phyloP scores from a whole-genome alignment of 1,140 invertebrate genomes.

The Papilio machaon region DNA sequence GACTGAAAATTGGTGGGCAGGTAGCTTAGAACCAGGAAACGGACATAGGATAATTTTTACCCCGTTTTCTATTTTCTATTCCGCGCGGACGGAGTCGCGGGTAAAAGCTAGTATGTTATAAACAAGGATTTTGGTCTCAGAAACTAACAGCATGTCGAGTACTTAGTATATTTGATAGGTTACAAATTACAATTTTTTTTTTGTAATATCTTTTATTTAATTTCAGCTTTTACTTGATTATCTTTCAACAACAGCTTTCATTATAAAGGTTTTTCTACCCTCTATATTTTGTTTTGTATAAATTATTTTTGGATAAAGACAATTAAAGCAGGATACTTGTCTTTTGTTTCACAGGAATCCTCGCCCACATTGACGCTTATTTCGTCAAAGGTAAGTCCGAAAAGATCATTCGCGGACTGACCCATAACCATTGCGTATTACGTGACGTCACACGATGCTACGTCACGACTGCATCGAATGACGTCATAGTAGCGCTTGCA shows the following conservation, averaged over 20 bases:
- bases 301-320: conserved; percentile 46
- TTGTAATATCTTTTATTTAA: not conserved
- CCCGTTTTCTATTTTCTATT: no score
- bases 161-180: no score
- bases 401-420: conserved; percentile 51
- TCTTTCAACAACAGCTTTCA: not conserved
- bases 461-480: conserved; percentile 7
- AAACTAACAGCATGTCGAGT: no score
- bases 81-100: no score
- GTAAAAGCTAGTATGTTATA: no score
- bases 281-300: conserved; percentile 44
- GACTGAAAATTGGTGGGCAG: no score
- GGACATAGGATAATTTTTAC: no score
- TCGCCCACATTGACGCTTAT: conserved; percentile 86
- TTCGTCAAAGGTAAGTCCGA: conserved; percentile 86
- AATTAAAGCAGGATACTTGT: conserved; percentile 77
- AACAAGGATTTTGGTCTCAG: no score
- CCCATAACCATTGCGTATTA: conserved; percentile 11
- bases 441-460: conserved; percentile 27
- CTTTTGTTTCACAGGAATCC: conserved; percentile 84
- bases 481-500: conserved; percentile 20
- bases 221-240: not conserved
- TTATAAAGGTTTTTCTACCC: not conserved
- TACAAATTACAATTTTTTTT: no score
- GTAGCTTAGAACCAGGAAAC: no score